Conservation (phyloP, 2,797 vertebrate genomes). For the Neosalanx taihuensis region DNA sequence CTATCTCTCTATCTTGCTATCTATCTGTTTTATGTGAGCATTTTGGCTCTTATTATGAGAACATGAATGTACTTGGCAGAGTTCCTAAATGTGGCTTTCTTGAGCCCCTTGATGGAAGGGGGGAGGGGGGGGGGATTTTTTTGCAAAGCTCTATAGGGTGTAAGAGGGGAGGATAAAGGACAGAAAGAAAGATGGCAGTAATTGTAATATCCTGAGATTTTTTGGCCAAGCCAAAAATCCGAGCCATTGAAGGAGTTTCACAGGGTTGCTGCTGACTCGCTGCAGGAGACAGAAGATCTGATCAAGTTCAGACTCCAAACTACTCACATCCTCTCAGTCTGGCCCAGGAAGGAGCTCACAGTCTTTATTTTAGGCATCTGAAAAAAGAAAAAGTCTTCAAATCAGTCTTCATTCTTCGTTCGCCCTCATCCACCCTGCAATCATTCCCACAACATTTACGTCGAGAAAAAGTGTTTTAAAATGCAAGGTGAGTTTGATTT, state of each 20-base stretch:
- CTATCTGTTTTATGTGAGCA: slow-evolving; percentile 30
- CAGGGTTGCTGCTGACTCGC: slow-evolving; percentile 84
- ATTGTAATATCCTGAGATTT: slow-evolving; percentile 82
- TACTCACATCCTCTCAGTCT: slow-evolving; percentile 83
- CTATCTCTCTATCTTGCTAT: slow-evolving; percentile 33
- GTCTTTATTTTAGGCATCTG: slow-evolving; percentile 83
- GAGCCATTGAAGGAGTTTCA: slow-evolving; percentile 83
- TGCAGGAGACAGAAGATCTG: slow-evolving; percentile 94
- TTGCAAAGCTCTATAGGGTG: slow-evolving; percentile 77
- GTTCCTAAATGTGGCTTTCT: slow-evolving; percentile 63
- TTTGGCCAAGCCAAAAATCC: slow-evolving; percentile 70
- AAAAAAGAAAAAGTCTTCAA: slow-evolving; percentile 63
- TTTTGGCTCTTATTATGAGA: slow-evolving; percentile 55
- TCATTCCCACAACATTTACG: slow-evolving; percentile 69
- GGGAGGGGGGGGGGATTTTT: slow-evolving; percentile 38
- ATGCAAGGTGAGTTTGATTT: slow-evolving; percentile 83
- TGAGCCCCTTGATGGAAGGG: slow-evolving; percentile 53
- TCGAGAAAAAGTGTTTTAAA: slow-evolving; percentile 71
- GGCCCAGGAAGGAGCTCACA: slow-evolving; percentile 80
- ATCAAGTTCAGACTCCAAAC: slow-evolving; percentile 93
- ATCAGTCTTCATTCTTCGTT: slow-evolving; percentile 70
- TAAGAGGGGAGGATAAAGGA: slow-evolving; percentile 77
- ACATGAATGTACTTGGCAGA: slow-evolving; percentile 63
- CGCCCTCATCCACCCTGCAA: slow-evolving; percentile 69
- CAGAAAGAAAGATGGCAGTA: slow-evolving; percentile 81